These are phyloP conservation scores for Melanophora roralis DNA, from an alignment of 2,888 invertebrate species.

Conservation along the genomic window DNA sequence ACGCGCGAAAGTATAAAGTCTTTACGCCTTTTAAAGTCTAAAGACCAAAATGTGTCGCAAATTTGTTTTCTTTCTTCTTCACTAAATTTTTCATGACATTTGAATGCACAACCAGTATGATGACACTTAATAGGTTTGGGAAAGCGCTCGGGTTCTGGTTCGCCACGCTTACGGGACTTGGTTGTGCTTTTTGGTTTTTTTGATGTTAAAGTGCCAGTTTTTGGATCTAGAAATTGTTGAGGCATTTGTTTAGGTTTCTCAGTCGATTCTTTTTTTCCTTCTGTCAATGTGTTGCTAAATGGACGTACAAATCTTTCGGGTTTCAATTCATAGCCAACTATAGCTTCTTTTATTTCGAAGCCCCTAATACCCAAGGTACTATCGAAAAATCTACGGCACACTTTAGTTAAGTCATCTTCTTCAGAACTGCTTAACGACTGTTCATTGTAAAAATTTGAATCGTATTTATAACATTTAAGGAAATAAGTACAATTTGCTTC, in stretches of 20 bases:
- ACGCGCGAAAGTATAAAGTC: conserved; percentile 64
- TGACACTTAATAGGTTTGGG: conserved; percentile 64
- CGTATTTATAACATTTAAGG: conserved; percentile 33
- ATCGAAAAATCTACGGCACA: conserved; percentile 61
- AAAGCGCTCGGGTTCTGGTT: conserved; percentile 52
- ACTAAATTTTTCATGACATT: conserved; percentile 62
- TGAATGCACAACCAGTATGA: conserved; percentile 60
- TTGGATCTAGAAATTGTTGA: conserved; percentile 48
- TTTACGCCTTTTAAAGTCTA: conserved; percentile 65
- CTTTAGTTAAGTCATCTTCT: conserved; percentile 31
- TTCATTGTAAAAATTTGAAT: background rate
- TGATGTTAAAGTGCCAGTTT: conserved; percentile 41
- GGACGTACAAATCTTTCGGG: conserved; percentile 19
- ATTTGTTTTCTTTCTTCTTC: conserved; percentile 63
- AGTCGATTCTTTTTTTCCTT: conserved; percentile 10
- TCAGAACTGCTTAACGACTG: background rate
- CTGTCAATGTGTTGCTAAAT: conserved; percentile 23
- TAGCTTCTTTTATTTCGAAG: conserved; percentile 51
- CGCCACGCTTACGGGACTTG: conserved; percentile 49
- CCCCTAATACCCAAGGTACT: conserved; percentile 42
- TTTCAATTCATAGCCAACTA: conserved; percentile 53
- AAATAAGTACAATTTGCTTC: conserved; percentile 53
- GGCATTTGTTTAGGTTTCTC: conserved; percentile 5
- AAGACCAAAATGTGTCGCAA: conserved; percentile 64
- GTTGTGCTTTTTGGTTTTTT: conserved; percentile 39